A percentile compares a stretch with the other conserved stretches of the same genome.
These are phyloP conservation scores for Acleris emargana DNA, from an alignment of 2,888 invertebrate genomes.

Conservation along the genomic window DNA sequence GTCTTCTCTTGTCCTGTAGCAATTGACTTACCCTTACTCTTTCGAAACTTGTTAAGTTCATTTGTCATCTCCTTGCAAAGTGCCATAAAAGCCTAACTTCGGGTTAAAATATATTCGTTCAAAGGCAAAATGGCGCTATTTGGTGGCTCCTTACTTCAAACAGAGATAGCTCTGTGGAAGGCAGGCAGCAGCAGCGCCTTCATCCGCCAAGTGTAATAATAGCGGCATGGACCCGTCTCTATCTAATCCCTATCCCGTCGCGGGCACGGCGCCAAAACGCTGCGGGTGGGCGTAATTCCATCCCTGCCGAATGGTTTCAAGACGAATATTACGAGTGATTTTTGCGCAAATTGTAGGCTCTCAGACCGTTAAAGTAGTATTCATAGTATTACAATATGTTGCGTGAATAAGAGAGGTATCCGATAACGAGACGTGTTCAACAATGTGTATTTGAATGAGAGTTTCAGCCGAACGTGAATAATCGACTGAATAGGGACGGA, in stretches of 20 bases:
- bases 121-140: too few species aligned
- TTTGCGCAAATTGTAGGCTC: neutral
- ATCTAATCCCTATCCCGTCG: constrained; percentile 26
- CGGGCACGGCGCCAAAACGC: constrained; percentile 32
- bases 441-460: neutral
- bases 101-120: too few species aligned
- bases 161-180: neutral
- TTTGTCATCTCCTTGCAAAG: too few species aligned
- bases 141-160: too few species aligned
- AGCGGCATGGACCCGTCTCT: constrained; percentile 25
- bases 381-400: neutral
- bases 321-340: constrained; percentile 21
- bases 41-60: too few species aligned
- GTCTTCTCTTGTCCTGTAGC: too few species aligned
- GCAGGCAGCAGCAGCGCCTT: neutral
- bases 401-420: neutral
- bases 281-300: constrained; percentile 30
- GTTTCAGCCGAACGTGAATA: constrained; percentile 6
- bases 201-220: constrained; percentile 15
- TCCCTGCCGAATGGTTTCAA: constrained; percentile 12
- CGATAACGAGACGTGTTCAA: too few species aligned
- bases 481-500: neutral
- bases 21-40: too few species aligned
- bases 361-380: neutral
- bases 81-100: too few species aligned